Base-by-base conservation (phyloP, 2,113 vertebrate genomes). In the Eclectus roratus region DNA sequence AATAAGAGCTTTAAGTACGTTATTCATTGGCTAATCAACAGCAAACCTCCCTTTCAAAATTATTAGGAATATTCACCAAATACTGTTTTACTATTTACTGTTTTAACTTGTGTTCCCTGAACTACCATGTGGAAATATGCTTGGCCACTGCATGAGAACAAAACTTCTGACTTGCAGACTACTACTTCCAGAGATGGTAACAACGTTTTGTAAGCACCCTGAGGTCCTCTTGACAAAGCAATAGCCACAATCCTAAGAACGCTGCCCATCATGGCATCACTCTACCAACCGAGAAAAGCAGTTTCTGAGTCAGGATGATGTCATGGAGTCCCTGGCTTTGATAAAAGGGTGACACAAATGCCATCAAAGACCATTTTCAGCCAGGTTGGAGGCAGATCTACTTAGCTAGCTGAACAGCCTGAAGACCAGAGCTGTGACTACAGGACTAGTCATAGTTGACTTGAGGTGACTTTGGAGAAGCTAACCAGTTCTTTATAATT, bases 1-100 rank as follows among this genome's bases (percentile, higher is more conserved):
- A 39, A 11, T 14, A 69, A 83, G 7, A 92, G 29, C 16, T 1
- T 66, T 24, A 68, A 8, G 9, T 56, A 37, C 0, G 0, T 61
- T 83, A 46, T 12, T 74, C 15, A 68, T 47, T 27, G 50, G 8
- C 76, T 89, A 80, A 83, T 10, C 25, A 79, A 39, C 2, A 46
- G 28, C 43, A 91, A 80, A 74, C 21, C 16, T 63, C 10, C 33
- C 46, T 13, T 43, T 65, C 46, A 91, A 84, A 94, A 83, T 55
- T 41, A 55, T 28, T 58, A 70, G 10, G 25, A 77, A 55, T 80
- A 71, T 66, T 83, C 60, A 73, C 10, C 8, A 83, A 85, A 64
- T 11, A 37, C 37, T 37, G 37, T 37, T 37, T 37, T 37, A 37
- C 37, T 37, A 37, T 5, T 46, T 5, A 0, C 3, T 31, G 37